These are phyloP conservation scores for Dinocampus coccinellae DNA, from an alignment of 2,888 invertebrate species.

Conservation along the genomic window DNA sequence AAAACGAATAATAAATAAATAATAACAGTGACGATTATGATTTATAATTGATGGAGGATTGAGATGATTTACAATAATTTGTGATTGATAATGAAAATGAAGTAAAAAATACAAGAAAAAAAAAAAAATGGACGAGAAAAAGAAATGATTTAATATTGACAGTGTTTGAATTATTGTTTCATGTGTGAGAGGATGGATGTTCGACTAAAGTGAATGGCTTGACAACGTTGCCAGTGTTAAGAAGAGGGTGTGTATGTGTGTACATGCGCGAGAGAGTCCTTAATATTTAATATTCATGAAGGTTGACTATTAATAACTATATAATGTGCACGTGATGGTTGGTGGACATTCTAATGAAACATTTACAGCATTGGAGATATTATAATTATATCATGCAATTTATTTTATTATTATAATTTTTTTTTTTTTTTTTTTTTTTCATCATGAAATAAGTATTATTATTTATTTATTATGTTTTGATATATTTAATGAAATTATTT, in stretches of 20 bases:
- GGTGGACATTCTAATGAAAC: conserved; percentile 56
- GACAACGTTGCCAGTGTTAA: conserved; percentile 32
- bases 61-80: background rate
- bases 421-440: background rate
- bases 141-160: background rate
- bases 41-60: background rate
- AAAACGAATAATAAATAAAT: background rate
- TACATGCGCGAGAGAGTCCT: conserved; percentile 54
- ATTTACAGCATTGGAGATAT: conserved; percentile 33
- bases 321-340: conserved; percentile 49
- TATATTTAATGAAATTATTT: no score
- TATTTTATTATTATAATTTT: background rate
- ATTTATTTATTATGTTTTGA: conserved; percentile 6
- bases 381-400: conserved; percentile 11
- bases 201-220: conserved; percentile 51
- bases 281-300: conserved; percentile 65
- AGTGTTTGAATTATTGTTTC: background rate
- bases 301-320: conserved; percentile 64
- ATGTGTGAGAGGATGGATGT: conserved; percentile 35
- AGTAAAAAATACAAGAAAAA: background rate
- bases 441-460: background rate
- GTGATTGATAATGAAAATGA: background rate
- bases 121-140: background rate
- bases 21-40: background rate
- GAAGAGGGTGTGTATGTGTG: conserved; percentile 39